These are phyloP conservation scores for Anthrax anthrax DNA, from an alignment of 2,888 invertebrate species.

Conservation along the genomic window DNA sequence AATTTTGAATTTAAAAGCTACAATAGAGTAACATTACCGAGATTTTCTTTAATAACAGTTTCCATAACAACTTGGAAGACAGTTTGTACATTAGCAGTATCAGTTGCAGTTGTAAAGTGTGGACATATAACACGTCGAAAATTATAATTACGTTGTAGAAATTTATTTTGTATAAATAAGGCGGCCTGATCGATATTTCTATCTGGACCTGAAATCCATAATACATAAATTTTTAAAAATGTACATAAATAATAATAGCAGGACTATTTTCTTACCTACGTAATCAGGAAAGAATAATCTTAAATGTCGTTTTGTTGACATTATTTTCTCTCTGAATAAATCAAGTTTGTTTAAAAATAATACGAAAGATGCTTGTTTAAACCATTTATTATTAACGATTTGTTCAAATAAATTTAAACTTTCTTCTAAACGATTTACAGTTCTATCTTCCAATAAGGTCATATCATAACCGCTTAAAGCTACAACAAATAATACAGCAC, in stretches of 20 bases:
- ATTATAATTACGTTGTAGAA: constrained; percentile 40
- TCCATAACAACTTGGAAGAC: constrained; percentile 53
- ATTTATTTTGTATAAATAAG: constrained; percentile 46
- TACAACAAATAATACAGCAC: constrained; percentile 47
- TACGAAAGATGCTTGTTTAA: constrained; percentile 45
- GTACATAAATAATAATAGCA: constrained; percentile 2
- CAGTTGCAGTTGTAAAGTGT: constrained; percentile 52
- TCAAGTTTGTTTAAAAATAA: constrained; percentile 51
- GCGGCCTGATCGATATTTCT: constrained; percentile 47
- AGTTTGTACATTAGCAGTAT: constrained; percentile 49
- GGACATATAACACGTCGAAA: constrained; percentile 45
- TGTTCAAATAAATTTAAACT: constrained; percentile 47
- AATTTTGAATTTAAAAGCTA: constrained; percentile 16
- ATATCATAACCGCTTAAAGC: constrained; percentile 52
- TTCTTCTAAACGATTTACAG: constrained; percentile 46
- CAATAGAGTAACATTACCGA: constrained; percentile 41
- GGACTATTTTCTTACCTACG: constrained; percentile 24
- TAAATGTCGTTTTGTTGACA: constrained; percentile 45
- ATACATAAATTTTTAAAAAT: neutral
- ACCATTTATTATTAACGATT: constrained; percentile 50
- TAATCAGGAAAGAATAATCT: constrained; percentile 45
- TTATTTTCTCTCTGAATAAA: constrained; percentile 48
- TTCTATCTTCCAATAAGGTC: constrained; percentile 46
- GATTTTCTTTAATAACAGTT: constrained; percentile 47
- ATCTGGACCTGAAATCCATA: constrained; percentile 37